These are phyloP conservation scores for Sparidentex hasta DNA, from an alignment of 2,797 vertebrate genomes.

Conservation along the genomic window DNA sequence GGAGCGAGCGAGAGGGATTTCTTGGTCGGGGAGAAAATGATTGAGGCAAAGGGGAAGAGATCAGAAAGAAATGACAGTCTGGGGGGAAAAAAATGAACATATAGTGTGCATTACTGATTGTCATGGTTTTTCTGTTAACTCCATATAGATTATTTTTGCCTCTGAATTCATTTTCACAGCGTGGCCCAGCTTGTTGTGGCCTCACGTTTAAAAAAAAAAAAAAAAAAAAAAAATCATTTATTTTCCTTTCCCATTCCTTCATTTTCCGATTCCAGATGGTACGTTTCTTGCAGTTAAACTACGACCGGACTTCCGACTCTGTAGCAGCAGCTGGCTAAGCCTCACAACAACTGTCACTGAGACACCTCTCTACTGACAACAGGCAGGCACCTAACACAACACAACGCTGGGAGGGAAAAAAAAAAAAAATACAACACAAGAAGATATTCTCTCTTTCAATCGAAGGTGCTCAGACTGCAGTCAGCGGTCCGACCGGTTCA, in stretches of 20 bases:
- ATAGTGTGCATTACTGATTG: slow-evolving; percentile 73
- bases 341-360: slow-evolving; percentile 79
- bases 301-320: slow-evolving; percentile 56
- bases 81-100: slow-evolving; percentile 50
- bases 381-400: slow-evolving; percentile 52
- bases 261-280: slow-evolving; percentile 59
- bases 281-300: slow-evolving; percentile 57
- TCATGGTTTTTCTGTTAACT: slow-evolving; percentile 57
- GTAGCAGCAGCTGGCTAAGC: slow-evolving; percentile 75
- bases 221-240: too few relatives aligned
- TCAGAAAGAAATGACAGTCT: slow-evolving; percentile 73
- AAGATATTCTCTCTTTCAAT: slow-evolving; percentile 53
- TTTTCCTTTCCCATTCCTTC: slow-evolving; percentile 16
- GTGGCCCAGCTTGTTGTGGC: slow-evolving; percentile 29
- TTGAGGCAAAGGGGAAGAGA: slow-evolving; percentile 74
- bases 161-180: slow-evolving; percentile 31
- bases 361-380: slow-evolving; percentile 70
- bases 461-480: slow-evolving; percentile 59
- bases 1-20: slow-evolving; percentile 64
- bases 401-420: slow-evolving; percentile 76
- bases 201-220: too few relatives aligned
- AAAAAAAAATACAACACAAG: neutral
- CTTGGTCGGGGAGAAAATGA: slow-evolving; percentile 72
- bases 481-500: slow-evolving; percentile 62
- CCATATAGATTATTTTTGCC: slow-evolving; percentile 53